A percentile compares a stretch with the other conserved stretches of the same genome.
Evolutionary conservation across 92 coral and sea anemone species (phyloP).

Genomic region (Bergia sp.): DNA sequence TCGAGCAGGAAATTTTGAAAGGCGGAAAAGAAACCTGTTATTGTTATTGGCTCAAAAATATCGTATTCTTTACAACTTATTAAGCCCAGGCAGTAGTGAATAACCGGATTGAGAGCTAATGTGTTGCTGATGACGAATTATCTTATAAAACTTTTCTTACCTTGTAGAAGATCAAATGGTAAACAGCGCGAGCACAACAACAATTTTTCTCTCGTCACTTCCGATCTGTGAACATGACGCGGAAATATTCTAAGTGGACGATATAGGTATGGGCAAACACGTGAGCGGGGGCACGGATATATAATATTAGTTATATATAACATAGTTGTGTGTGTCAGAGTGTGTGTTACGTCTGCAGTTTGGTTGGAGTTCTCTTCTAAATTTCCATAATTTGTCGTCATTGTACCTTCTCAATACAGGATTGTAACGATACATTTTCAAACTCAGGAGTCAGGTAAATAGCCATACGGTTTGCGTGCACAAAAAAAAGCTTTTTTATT

Average conservation of each 20-base stretch:
- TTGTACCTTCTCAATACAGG: neutral
- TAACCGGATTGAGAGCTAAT: neutral
- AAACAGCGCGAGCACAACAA: neutral
- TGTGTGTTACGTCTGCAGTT: neutral
- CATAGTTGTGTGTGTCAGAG: neutral
- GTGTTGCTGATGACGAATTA: too few species aligned
- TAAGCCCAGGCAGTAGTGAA: neutral
- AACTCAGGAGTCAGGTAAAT: neutral
- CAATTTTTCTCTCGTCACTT: neutral
- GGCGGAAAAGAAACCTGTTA: neutral
- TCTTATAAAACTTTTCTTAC: neutral
- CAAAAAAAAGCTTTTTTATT: neutral
- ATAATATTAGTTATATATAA: too few species aligned
- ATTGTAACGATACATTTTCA: neutral
- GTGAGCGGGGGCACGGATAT: neutral
- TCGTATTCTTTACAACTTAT: neutral
- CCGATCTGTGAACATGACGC: constrained; percentile 4
- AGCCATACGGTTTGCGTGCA: neutral
- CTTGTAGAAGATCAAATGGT: neutral
- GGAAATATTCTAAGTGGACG: neutral
- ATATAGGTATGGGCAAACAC: neutral
- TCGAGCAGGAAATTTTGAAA: neutral
- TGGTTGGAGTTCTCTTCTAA: neutral
- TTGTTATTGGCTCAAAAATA: too few species aligned
- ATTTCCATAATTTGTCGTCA: neutral